These are phyloP conservation scores for Anas platyrhynchos DNA, from an alignment of 2,113 vertebrate species.

Conservation along the genomic window DNA sequence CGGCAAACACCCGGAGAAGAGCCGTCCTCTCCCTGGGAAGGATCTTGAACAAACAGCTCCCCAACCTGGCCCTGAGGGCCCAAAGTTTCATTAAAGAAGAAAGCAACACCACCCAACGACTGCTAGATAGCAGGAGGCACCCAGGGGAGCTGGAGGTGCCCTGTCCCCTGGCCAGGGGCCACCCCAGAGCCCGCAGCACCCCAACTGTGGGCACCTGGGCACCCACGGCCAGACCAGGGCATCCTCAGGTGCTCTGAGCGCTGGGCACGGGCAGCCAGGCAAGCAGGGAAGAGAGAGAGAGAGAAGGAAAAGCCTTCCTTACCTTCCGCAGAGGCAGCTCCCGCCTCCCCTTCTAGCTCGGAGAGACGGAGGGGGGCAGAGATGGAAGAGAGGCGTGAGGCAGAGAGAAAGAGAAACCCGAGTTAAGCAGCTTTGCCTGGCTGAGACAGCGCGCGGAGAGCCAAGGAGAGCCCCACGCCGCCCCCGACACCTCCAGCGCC, in stretches of 20 bases:
- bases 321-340: slow-evolving; percentile 83
- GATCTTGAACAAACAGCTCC: neutral
- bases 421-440: slow-evolving; percentile 32
- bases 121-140: neutral
- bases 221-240: neutral
- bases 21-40: neutral
- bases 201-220: too few relatives aligned
- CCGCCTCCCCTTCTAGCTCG: slow-evolving; percentile 79
- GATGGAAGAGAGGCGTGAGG: slow-evolving; percentile 27
- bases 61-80: neutral
- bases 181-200: neutral
- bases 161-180: neutral
- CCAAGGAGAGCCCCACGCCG: neutral
- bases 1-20: neutral
- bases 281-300: neutral
- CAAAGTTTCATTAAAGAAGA: slow-evolving; percentile 4
- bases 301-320: slow-evolving; percentile 73
- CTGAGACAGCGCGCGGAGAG: neutral
- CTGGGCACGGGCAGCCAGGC: neutral
- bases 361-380: slow-evolving; percentile 12
- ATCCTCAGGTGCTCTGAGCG: neutral
- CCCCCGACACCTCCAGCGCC: neutral
- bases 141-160: neutral
- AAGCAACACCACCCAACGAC: neutral
- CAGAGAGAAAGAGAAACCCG: slow-evolving; percentile 32